Conservation (phyloP, 2,113 vertebrate species). For the Gymnorhina tibicen region DNA sequence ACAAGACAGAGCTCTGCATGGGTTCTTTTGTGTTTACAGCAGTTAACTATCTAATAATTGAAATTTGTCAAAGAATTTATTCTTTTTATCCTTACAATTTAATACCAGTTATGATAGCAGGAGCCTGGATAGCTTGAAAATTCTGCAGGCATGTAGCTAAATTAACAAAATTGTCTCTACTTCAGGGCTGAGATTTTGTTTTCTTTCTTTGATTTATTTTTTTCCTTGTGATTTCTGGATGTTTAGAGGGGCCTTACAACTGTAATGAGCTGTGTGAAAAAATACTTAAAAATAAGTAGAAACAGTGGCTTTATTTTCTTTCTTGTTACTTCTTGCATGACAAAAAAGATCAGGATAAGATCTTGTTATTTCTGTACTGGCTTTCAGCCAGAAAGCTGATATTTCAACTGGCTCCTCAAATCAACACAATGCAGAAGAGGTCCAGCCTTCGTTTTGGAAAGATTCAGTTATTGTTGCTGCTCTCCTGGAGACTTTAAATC, state of each 20-base stretch:
- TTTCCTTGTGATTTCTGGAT: background rate
- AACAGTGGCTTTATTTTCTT: background rate
- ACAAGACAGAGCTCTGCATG: background rate
- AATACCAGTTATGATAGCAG: background rate
- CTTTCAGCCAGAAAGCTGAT: background rate
- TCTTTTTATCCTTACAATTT: background rate
- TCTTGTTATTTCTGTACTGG: background rate
- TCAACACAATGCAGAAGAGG: background rate
- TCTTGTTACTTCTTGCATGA: background rate
- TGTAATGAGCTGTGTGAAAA: background rate
- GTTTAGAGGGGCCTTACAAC: background rate
- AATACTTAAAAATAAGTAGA: background rate
- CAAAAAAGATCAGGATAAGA: background rate
- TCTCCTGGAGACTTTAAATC: background rate
- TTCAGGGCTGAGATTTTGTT: background rate
- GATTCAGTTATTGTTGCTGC: background rate
- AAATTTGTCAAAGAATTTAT: background rate
- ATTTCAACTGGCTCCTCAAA: background rate
- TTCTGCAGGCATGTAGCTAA: background rate
- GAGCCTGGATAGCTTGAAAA: background rate
- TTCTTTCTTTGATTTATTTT: background rate
- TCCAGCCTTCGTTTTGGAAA: background rate
- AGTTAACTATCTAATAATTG: background rate
- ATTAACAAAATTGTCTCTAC: background rate
- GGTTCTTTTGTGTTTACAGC: constrained; percentile 13